Evolutionary conservation across 1,140 invertebrate genomes (phyloP), one percentile per base, ranked within the genome.

Genomic region (Camponotus floridanus): DNA sequence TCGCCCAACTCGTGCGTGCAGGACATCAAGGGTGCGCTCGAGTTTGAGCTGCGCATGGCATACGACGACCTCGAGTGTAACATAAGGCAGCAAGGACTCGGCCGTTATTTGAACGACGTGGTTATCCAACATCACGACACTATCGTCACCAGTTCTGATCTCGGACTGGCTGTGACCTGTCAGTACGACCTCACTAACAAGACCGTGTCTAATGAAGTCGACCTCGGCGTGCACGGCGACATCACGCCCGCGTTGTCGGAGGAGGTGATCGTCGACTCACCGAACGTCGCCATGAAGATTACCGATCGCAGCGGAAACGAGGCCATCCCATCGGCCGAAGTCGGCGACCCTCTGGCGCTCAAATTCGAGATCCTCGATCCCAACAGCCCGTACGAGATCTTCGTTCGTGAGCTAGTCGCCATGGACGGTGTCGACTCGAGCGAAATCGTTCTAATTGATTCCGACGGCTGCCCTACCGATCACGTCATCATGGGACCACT

Each of bases 91-190:
- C 98, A 98, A 90, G 97, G 97, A 59, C 96, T 98, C 18, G 98
- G 98, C 74, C 97, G 97, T 89, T 98, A 98, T 90, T 95, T 98
- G 81, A 98, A 98, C 94, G 98, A 98, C 94, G 97, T 98, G 15
- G 97, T 98, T 51, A 98, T 98, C 91, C 98, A 99, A 93, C 98
- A 99, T 94, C 98, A 99, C 94, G 98, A 99, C 93, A 98, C 98
- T 86, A 99, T 99, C 89, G 98, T 99, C 64, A 99, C 98, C 59
- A 98, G 98, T 62, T 98, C 98, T 7, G 98, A 99, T 96, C 96
- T 99, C 90, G 98, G 98, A 3, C 96, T 99, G 36, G 98, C 98
- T 5, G 97, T 99, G 39, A 98, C 98, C 86, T 99, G 98, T 94
- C 98, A 98, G 92, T 99, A 99, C 94, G 98, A 99, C 94, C 96